These are phyloP conservation scores for Gastracanthus pulcherrimus DNA, from an alignment of 2,888 invertebrate species.

Conservation along the genomic window DNA sequence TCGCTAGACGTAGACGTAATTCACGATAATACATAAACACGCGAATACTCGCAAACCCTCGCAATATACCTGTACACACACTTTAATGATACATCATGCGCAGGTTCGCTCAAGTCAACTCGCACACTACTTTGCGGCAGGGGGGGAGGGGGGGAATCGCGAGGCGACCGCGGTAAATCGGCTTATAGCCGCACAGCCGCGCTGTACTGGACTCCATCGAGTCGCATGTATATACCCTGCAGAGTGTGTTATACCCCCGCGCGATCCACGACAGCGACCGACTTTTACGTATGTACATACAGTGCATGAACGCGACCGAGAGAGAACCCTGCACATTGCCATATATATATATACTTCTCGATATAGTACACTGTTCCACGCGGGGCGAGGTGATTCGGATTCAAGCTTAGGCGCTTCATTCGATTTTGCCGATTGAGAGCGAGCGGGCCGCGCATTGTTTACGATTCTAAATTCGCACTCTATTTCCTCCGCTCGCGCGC, in stretches of 20 bases:
- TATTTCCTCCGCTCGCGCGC: too few relatives aligned
- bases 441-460: slow-evolving; percentile 9
- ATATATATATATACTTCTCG: background rate
- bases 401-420: too few relatives aligned
- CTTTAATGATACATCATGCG: background rate
- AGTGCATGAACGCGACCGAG: too few relatives aligned
- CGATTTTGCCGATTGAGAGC: slow-evolving; percentile 33
- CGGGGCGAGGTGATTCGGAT: background rate
- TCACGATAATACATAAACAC: background rate
- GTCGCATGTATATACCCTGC: background rate
- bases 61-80: background rate
- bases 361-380: background rate
- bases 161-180: slow-evolving; percentile 40
- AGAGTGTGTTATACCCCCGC: too few relatives aligned
- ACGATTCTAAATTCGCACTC: background rate
- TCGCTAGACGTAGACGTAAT: too few relatives aligned
- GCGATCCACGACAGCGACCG: too few relatives aligned
- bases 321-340: too few relatives aligned
- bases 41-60: background rate
- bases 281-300: slow-evolving; percentile 15
- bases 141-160: background rate
- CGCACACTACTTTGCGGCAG: too few relatives aligned
- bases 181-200: too few relatives aligned
- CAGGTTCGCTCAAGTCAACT: background rate
- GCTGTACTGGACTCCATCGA: too few relatives aligned